Percentiles rank a stretch among this genome's conserved stretches.
These are phyloP conservation scores for Camarhynchus parvulus DNA, from an alignment of 2,113 vertebrate species.

Conservation along the genomic window DNA sequence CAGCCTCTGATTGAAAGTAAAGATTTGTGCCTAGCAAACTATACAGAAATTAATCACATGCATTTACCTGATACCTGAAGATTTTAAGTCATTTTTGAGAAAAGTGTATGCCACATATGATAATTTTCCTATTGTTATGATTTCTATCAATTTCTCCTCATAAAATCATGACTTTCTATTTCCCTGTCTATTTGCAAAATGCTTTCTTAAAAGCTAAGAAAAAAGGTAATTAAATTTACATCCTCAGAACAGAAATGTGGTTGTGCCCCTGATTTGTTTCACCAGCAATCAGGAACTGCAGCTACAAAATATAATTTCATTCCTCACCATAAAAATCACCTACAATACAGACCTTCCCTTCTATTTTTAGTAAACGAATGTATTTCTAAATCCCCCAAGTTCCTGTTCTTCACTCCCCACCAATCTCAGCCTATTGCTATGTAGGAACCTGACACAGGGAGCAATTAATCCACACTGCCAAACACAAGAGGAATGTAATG, in stretches of 20 bases:
- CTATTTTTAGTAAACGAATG: background rate
- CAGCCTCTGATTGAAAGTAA: background rate
- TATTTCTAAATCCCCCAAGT: background rate
- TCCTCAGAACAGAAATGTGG: background rate
- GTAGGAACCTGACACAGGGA: conserved; percentile 58
- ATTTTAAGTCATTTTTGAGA: background rate
- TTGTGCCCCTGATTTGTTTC: background rate
- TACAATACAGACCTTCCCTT: background rate
- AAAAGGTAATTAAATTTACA: background rate
- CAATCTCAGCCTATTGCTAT: background rate
- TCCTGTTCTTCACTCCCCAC: background rate
- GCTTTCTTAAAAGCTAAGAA: background rate
- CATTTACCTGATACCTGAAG: background rate
- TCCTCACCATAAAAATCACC: background rate
- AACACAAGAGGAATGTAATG: conserved; percentile 71
- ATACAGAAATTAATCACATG: background rate
- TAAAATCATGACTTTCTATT: background rate
- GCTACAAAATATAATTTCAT: background rate
- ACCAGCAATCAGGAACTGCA: background rate
- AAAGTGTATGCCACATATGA: background rate
- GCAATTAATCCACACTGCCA: conserved; percentile 74
- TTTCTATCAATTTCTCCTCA: background rate
- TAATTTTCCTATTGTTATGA: background rate
- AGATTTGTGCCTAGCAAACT: background rate
- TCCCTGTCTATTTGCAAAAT: background rate